Evolutionary conservation across 1,140 invertebrate genomes (phyloP), one percentile per base, ranked within the genome.

Genomic region (Eupristina koningsbergeri): DNA sequence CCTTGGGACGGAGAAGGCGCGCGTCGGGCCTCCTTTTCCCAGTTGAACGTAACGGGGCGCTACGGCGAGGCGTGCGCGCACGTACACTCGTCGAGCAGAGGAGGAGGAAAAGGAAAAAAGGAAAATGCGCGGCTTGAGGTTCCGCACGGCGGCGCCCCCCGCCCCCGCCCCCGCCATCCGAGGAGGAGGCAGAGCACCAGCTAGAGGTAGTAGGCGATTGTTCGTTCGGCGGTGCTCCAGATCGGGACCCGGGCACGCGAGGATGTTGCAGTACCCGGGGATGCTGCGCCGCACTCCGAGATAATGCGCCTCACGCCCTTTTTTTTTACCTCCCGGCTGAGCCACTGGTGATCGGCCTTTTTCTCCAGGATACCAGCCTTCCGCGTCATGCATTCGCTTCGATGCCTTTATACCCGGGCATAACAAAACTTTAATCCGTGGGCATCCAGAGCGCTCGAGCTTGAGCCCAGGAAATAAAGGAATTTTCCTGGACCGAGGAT

Each of bases 21-120:
- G 53, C 45, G 77, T 58, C 61, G 82, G 34, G n/a, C 58, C 64
- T 73, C 58, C 64, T 73, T 29, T 47, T 69, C 47, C 73, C 81
- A 71, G 74, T 79, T 63, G 75, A 79, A 78, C 82, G 75, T 83
- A 83, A 83, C 82, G 82, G 82, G 78, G 82, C 81, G 45, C 73
- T 71, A 50, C 45, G 45, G 2, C 41, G 41, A 74, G 73, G 73
- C 73, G 61, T 29, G 64, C 39, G 78, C 47, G 19, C 61, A 63
- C 61, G 63, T 79, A 64, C 36, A 26, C 19, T 19, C 13, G 29
- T 15, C 26, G 15, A 71, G 39, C 29, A 17, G 22, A 76, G 45
- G 11, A 41, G 26, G 26, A 67, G 9, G 26, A 73, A 47, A 73
- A 73, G 41, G 17, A 75, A 36, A 26, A 50, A 53, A n/a, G 45